Evolutionary conservation across 2,797 vertebrate genomes (phyloP).

Genomic region (Falco rusticolus): DNA sequence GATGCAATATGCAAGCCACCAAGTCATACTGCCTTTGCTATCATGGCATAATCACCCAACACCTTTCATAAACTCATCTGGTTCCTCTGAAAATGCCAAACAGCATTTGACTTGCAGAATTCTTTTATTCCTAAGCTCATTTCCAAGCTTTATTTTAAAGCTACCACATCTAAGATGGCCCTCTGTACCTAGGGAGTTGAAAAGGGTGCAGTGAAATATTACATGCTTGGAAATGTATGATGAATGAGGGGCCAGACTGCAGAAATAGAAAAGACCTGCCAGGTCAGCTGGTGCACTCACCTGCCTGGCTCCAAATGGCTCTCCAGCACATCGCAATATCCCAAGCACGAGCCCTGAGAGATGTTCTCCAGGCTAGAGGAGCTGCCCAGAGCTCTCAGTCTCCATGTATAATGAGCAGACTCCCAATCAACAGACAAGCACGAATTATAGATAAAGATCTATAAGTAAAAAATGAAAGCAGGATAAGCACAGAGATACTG

Average conservation of each 20-base stretch:
- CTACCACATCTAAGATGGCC: accelerated
- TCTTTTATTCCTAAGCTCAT: neutral
- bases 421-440: neutral
- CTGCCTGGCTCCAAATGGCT: neutral
- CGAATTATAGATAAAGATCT: neutral
- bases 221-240: accelerated
- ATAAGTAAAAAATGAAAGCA: accelerated
- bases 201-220: neutral
- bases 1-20: neutral
- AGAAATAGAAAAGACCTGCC: neutral
- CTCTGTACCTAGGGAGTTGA: neutral
- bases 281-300: neutral
- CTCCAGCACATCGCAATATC: neutral
- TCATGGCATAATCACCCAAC: neutral
- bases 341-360: neutral
- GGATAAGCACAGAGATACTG: accelerated
- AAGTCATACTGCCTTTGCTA: neutral
- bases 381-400: neutral
- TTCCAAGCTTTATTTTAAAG: neutral
- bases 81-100: neutral
- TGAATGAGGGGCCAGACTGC: neutral
- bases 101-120: neutral
- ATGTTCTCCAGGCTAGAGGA: neutral
- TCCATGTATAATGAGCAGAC: neutral
- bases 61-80: neutral